Conservation (phyloP, 2,113 vertebrate species). For the Odocoileus virginianus region DNA sequence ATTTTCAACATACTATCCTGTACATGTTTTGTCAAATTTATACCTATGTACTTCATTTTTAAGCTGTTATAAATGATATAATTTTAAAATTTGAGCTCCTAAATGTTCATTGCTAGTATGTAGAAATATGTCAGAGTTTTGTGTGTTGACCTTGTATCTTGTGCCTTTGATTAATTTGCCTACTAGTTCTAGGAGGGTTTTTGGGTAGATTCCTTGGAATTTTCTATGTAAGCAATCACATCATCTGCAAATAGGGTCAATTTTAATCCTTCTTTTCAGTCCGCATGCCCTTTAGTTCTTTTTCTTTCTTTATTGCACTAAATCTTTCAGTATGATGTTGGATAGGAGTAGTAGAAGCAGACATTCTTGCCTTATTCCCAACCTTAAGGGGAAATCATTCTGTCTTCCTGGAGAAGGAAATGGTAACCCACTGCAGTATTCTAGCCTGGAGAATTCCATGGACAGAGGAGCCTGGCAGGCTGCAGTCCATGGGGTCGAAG, state of each 20-base stretch:
- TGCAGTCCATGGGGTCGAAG: not conserved
- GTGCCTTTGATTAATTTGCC: not conserved
- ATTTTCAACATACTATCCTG: not conserved
- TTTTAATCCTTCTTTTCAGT: not conserved
- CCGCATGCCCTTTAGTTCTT: not conserved
- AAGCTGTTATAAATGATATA: not conserved
- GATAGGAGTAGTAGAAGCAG: not conserved
- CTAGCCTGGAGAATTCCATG: not conserved
- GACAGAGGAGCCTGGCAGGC: not conserved
- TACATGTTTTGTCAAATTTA: not conserved
- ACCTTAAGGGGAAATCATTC: not conserved
- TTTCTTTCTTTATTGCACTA: not conserved
- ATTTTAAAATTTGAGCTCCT: not conserved
- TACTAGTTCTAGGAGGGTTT: not conserved
- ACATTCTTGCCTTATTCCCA: not conserved
- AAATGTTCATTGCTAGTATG: not conserved
- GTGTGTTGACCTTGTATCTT: not conserved
- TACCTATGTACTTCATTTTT: not conserved
- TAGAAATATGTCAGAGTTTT: not conserved
- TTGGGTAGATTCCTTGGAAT: not conserved
- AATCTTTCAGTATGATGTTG: not conserved
- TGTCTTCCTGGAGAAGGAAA: not conserved
- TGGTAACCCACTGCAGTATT: not conserved
- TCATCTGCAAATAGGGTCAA: not conserved
- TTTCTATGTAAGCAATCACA: not conserved